These are phyloP conservation scores for Budorcas taxicolor DNA, from an alignment of 2,113 vertebrate genomes.

Conservation along the genomic window DNA sequence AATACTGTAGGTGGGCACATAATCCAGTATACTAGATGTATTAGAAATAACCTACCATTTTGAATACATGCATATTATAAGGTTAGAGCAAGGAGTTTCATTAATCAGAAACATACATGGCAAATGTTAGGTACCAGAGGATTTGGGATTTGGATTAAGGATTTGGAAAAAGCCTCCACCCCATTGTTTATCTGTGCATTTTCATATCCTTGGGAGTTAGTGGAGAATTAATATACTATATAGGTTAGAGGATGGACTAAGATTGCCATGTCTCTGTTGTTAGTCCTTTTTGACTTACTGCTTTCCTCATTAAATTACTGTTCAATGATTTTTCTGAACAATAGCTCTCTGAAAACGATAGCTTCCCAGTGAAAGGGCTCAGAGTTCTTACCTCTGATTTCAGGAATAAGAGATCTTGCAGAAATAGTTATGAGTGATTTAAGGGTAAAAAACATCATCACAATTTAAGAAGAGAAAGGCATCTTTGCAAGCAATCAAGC, in stretches of 20 bases:
- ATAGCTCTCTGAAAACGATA: conserved; percentile 12
- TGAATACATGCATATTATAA: background rate
- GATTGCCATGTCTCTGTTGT: background rate
- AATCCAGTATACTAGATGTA: background rate
- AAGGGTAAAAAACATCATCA: background rate
- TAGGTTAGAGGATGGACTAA: background rate
- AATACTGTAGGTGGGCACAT: background rate
- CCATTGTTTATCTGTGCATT: background rate
- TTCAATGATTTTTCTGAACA: conserved; percentile 21
- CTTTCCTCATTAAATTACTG: background rate
- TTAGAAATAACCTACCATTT: background rate
- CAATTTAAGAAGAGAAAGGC: background rate
- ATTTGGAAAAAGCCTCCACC: background rate
- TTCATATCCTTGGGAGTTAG: background rate
- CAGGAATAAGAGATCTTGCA: background rate
- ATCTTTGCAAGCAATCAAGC: background rate
- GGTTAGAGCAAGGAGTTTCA: background rate
- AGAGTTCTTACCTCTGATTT: background rate
- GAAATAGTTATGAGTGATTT: background rate
- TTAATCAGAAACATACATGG: background rate
- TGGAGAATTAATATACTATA: background rate
- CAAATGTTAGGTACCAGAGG: background rate
- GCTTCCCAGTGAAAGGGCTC: background rate
- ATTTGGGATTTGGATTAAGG: background rate
- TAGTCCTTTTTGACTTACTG: background rate